Base-by-base conservation (phyloP, 2,797 vertebrate genomes). In the Cirrhinus mrigala region DNA sequence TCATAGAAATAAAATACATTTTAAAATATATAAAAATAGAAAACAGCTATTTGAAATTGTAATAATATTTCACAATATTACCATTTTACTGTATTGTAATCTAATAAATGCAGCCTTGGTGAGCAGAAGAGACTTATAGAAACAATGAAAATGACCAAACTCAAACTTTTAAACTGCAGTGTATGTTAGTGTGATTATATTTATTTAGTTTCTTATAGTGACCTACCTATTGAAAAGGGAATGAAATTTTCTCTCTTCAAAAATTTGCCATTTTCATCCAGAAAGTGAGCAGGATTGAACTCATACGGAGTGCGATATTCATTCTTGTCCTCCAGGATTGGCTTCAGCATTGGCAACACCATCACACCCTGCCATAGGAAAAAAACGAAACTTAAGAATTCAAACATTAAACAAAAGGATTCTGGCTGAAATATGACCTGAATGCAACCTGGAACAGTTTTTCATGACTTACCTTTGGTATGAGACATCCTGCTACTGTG, bases 211-310 rank as follows among this genome's bases (percentile, higher is more conserved):
- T 10, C 6, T n/a, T 12, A n/a, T 14, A 6, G 14, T 18, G 24
- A 33, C 50, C 29, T 87, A 90, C 90, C 89, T 56, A 90, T 75
- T 44, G 89, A 89, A 82, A 89, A 91, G 1, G 90, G 90, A 18
- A 91, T 89, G 3, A 91, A 91, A 22, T 85, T 64, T 37, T 91
- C 89, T 84, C 77, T 87, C 81, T 88, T 91, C 14, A 87, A 12
- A 83, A 90, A 91, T 82, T 83, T 88, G 33, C 88, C 89, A 22
- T 91, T 77, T 74, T 87, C 85, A 82, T 91, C 88, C 75, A 91
- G 83, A 68, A 91, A 91, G 81, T 91, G 89, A 56, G 68, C 62
- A 12, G 90, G 90, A 46, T 91, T 87, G 64, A 91, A 91, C 18
- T 84, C 52, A 50, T 87, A 6, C 10, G 88, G 86, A 12, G 75